A percentile compares a stretch with the other conserved stretches of the same genome.
These are phyloP conservation scores for Pteropus alecto DNA, from an alignment of 2,113 vertebrate species.

Conservation along the genomic window DNA sequence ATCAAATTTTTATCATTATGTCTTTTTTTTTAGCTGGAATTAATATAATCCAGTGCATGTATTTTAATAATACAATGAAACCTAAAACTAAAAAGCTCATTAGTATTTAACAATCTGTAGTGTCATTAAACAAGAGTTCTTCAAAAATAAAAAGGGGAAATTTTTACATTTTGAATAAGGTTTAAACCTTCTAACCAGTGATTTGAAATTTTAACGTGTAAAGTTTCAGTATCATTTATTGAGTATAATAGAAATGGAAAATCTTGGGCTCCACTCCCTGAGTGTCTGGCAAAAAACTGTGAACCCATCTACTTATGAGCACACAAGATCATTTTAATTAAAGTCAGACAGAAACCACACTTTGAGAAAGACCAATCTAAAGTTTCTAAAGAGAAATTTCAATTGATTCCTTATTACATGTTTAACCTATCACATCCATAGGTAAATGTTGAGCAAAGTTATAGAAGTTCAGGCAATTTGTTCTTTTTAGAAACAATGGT, in stretches of 20 bases:
- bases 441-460: neutral
- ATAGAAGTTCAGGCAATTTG: neutral
- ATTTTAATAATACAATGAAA: neutral
- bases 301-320: rapidly evolving
- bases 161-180: neutral
- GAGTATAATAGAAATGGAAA: neutral
- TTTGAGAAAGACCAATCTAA: neutral
- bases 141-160: neutral
- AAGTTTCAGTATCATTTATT: neutral
- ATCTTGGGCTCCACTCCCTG: rapidly evolving
- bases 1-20: neutral
- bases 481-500: neutral
- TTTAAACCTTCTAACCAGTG: neutral
- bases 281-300: neutral
- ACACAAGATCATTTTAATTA: neutral
- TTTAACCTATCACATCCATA: neutral
- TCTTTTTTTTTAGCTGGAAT: neutral
- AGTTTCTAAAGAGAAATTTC: neutral
- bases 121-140: neutral
- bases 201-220: neutral
- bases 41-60: neutral
- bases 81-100: neutral
- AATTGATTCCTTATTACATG: neutral
- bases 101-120: neutral
- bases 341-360: neutral